Conservation (phyloP, 2,113 vertebrate genomes). For the Laterallus jamaicensis region DNA sequence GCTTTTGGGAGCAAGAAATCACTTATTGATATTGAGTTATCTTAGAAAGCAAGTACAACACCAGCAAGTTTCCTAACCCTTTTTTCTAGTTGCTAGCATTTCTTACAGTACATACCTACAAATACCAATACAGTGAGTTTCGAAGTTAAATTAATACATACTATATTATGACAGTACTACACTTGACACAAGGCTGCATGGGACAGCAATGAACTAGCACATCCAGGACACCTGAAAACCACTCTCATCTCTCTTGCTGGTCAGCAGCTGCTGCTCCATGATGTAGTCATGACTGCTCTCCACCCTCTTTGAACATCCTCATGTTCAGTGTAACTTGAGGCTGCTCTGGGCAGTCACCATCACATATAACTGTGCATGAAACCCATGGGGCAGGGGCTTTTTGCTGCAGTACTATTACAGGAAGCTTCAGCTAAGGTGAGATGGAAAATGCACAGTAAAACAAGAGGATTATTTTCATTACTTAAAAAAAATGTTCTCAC, state of each 20-base stretch:
- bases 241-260: too few species aligned
- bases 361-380: accelerated
- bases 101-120: background rate
- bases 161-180: background rate
- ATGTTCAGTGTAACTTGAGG: background rate
- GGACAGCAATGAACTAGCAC: background rate
- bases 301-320: background rate
- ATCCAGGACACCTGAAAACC: background rate
- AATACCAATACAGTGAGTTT: background rate
- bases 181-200: background rate
- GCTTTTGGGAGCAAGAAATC: background rate
- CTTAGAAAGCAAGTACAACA: background rate
- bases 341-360: background rate
- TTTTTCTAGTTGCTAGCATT: background rate
- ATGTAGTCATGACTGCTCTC: too few species aligned
- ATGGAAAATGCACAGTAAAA: background rate
- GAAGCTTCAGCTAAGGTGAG: background rate
- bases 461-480: background rate
- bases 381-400: background rate
- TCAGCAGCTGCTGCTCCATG: background rate
- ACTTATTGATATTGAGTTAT: background rate
- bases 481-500: background rate
- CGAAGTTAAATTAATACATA: background rate
- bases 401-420: background rate
- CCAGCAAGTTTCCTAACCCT: background rate